Evolutionary conservation across 2,797 vertebrate genomes (phyloP), one percentile per base, ranked within the genome.

Genomic region (Chrysocyon brachyurus): DNA sequence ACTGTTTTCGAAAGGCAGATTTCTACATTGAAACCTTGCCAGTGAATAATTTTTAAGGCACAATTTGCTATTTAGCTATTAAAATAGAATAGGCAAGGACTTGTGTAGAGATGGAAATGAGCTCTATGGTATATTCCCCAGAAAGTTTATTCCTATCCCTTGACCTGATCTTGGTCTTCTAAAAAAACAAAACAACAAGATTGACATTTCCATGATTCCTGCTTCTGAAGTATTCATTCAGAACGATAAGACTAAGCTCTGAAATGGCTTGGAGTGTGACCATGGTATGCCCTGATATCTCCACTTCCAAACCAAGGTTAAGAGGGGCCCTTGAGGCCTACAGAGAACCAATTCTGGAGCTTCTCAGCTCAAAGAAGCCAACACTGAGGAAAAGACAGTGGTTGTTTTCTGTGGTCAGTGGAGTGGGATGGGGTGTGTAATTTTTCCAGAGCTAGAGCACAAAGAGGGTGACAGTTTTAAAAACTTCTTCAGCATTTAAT

Each of bases 21-120:
- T 78, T 95, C 31, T 88, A 79, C 24, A 83, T 63, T 95, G 66
- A 94, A 95, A 94, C 94, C 10, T 78, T 96, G 31, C 46, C 28
- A 90, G 22, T 73, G 85, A 97, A 94, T 91, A 94, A 81, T 93
- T 89, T 94, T 97, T 94, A 83, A 61, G 82, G 59, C 31, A 87
- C 19, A 68, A 73, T 83, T 94, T 85, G 73, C 49, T 95, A 28
- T 79, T 87, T 95, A 92, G 59, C n/a, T 66, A 82, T 77, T 87
- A 66, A 84, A 84, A 85, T 90, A 56, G 7, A 33, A 72, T 79
- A 95, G 49, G 56, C 21, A 73, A 19, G 31, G 46, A 75, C 22
- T 92, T 83, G 56, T 33, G 28, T 56, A 87, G 46, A 90, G 72
- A 92, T 79, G 17, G 56, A 92, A 96, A 92, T 52, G 68, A 85